phyloP scores from a whole-genome alignment of 2,888 invertebrate species.

The Acrobasis repandana region DNA sequence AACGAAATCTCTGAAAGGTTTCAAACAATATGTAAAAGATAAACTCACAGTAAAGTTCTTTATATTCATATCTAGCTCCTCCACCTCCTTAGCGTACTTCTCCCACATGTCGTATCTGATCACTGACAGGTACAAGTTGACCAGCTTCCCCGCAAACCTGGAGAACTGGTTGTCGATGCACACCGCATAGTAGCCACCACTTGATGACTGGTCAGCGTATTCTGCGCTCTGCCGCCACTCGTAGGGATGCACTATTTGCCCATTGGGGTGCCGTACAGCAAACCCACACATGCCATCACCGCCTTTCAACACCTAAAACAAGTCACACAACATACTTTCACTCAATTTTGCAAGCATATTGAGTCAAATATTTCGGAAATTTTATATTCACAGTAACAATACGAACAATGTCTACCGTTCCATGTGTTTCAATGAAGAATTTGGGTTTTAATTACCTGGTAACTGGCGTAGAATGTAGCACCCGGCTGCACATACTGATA shows the following conservation, averaged over 20 bases:
- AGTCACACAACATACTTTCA: conserved; percentile 35
- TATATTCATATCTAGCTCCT: conserved; percentile 93
- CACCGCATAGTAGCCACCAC: conserved; percentile 94
- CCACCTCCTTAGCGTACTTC: conserved; percentile 93
- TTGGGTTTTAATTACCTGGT: conserved; percentile 87
- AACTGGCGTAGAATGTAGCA: conserved; percentile 96
- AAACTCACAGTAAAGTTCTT: conserved; percentile 93
- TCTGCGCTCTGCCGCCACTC: conserved; percentile 95
- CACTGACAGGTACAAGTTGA: conserved; percentile 95
- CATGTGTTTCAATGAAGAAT: conserved; percentile 30
- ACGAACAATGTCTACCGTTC: neutral
- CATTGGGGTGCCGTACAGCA: conserved; percentile 93
- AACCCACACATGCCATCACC: conserved; percentile 98
- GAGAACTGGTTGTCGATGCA: conserved; percentile 97
- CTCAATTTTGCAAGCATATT: conserved; percentile 2
- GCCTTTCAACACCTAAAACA: conserved; percentile 91
- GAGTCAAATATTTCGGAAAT: neutral
- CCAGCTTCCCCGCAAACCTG: conserved; percentile 93
- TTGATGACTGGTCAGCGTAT: conserved; percentile 91
- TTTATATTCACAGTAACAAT: neutral
- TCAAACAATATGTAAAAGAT: too few relatives aligned
- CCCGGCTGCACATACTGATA: conserved; percentile 96
- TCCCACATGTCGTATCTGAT: conserved; percentile 97
- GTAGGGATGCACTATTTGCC: conserved; percentile 93
- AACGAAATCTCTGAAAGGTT: too few relatives aligned